These are phyloP conservation scores for Sebastiscus albofasciatus DNA, from an alignment of 2,797 vertebrate genomes.

Conservation along the genomic window DNA sequence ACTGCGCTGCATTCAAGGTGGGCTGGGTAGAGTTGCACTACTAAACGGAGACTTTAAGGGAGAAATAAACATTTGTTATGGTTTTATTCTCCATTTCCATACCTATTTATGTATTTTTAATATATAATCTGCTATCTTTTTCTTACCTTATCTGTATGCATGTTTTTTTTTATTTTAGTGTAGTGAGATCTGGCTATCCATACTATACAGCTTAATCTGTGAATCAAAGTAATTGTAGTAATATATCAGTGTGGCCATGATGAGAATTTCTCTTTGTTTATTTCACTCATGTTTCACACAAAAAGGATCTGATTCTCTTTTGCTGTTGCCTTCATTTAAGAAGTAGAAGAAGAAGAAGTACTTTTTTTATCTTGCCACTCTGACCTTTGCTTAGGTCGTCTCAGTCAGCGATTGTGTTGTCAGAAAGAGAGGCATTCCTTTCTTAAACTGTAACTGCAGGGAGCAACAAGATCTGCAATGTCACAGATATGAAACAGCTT, in stretches of 20 bases:
- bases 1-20: slow-evolving; percentile 94
- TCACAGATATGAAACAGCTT: not conserved
- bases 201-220: not conserved
- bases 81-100: not conserved
- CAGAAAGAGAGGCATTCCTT: not conserved
- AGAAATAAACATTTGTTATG: not conserved
- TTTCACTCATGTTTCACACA: not conserved
- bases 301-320: not conserved
- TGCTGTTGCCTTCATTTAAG: not conserved
- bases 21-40: not conserved
- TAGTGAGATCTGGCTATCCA: not conserved
- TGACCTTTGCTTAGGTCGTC: not conserved
- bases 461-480: not conserved
- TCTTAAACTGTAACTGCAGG: not conserved
- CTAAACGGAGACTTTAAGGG: not conserved
- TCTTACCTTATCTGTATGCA: not conserved
- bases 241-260: not conserved
- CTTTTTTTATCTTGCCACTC: not conserved
- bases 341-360: not conserved
- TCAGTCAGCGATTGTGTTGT: not conserved
- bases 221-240: not conserved
- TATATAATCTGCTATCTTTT: not conserved
- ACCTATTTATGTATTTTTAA: not conserved
- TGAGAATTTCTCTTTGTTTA: not conserved
- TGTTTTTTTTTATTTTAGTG: no score